A percentile compares a stretch with the other conserved stretches of the same genome.
These are phyloP conservation scores for Megalops atlanticus DNA, from an alignment of 2,113 vertebrate genomes.

Conservation along the genomic window DNA sequence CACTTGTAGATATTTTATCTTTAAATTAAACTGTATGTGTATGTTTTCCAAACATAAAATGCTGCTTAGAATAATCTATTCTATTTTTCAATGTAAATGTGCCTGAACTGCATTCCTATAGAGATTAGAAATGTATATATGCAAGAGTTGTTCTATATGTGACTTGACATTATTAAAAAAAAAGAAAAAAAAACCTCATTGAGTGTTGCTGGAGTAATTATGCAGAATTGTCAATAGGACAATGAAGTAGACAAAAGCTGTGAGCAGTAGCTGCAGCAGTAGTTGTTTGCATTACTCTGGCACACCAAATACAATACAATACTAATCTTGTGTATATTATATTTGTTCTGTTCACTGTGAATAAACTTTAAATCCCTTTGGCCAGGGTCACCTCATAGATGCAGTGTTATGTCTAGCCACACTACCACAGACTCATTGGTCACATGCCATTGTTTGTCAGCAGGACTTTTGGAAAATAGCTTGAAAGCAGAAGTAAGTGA, in stretches of 20 bases:
- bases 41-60: conserved; percentile 50
- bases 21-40: conserved; percentile 44
- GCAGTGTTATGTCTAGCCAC: neutral
- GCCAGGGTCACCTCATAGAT: neutral
- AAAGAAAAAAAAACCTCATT: conserved; percentile 13
- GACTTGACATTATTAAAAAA: conserved; percentile 39
- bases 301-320: neutral
- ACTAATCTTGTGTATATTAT: neutral
- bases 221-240: neutral
- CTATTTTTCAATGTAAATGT: conserved; percentile 55
- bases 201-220: conserved; percentile 9
- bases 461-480: neutral
- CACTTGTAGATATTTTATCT: conserved; percentile 56
- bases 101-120: conserved; percentile 49
- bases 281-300: neutral
- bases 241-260: neutral
- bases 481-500: neutral
- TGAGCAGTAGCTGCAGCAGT: too few species aligned
- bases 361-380: neutral
- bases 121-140: conserved; percentile 50
- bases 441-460: neutral
- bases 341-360: neutral
- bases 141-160: conserved; percentile 46
- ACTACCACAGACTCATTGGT: neutral
- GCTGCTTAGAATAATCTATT: conserved; percentile 56